Evolutionary conservation across 2,797 vertebrate species (phyloP), one percentile per base, ranked within the genome.

Genomic region (Parotocinclus haroldoi): DNA sequence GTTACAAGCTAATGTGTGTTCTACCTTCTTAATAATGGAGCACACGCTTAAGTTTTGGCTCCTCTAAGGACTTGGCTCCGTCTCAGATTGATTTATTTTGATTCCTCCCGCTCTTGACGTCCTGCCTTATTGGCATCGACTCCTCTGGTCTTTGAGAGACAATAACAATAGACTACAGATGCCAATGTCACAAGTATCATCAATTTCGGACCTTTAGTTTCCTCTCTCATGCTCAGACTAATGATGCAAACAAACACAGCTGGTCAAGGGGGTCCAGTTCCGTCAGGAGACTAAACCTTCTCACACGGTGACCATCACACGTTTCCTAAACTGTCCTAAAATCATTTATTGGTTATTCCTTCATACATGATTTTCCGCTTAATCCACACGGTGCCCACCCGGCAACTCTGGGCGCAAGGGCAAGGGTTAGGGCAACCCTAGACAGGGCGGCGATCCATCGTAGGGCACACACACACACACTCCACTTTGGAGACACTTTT

Each of bases 231-330:
- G 19, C 42, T 48, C 19, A 7, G 40, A 40, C 16, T 58, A 50
- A 54, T 66, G 36, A 65, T 17, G 63, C 63, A 55, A 65, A 19
- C 37, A 18, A 18, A 17, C 14, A 56, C n/a, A 65, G 52, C 63
- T 46, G 42, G 27, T 42, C 61, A 63, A 53, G 2, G 55, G 55
- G 44, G 10, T 66, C 27, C 53, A 8, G 40, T 8, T 42, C 40
- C 1, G 2, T 42, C 40, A 3, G 8, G 10, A 42, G 9, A 1
- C 40, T 42, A 9, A 9, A 7, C 4, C 4, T 9, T 42, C 10
- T 42, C 10, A 42, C 40, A 4, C 40, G 38, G 5, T 5, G 38
- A 40, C 9, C n/a, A n/a, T n/a, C n/a, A n/a, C n/a, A n/a, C n/a
- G n/a, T n/a, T n/a, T n/a, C n/a, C n/a, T n/a, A 27, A 27, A 27